Evolutionary conservation across 2,113 vertebrate genomes (phyloP), one percentile per base, ranked within the genome.

Genomic region (Eira barbara): DNA sequence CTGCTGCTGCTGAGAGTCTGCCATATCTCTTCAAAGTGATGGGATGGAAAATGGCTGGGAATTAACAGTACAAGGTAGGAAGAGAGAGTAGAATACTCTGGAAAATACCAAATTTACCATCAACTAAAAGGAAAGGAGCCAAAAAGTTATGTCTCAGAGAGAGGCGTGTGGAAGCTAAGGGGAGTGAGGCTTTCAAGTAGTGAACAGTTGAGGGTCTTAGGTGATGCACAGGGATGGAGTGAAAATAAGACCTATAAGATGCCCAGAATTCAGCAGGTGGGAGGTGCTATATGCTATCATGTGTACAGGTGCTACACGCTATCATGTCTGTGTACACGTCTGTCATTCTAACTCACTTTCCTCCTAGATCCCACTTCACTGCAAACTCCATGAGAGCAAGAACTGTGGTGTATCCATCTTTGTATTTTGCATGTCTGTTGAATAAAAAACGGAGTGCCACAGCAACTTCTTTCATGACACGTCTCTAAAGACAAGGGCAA

Each of bases 221-320:
- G 52, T 29, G 83, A 67, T 23, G 39, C n/a, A n/a, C 61, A 49
- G 27, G 73, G 20, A 36, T 0, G 11, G 67, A 59, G 9, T 29
- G 14, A 45, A 74, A 92, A 23, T 1, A 34, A 69, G 20, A 83
- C 20, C n/a, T 65, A 34, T 25, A 29, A 45, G 31, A 45, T 31
- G 59, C 17, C 1, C 0, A 18, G 52, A 31, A 12, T 14, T 6
- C 15, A 17, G 74, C n/a, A 18, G 55, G 17, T 4, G 0, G 34
- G 74, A 61, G 27, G 31, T 4, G 10, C 80, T 27, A 1, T 4
- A 74, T 29, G 5, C 31, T 9, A 29, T 5, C 11, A 36, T 2
- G 0, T 52, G 39, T 39, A 39, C 39, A 61, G 27, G 31, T 4
- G 10, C 80, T 27, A 1, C 5, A 74, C 34, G 4, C 31, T 9